Conservation (phyloP, 2,888 invertebrate genomes). For the Isotomurus palustris region DNA sequence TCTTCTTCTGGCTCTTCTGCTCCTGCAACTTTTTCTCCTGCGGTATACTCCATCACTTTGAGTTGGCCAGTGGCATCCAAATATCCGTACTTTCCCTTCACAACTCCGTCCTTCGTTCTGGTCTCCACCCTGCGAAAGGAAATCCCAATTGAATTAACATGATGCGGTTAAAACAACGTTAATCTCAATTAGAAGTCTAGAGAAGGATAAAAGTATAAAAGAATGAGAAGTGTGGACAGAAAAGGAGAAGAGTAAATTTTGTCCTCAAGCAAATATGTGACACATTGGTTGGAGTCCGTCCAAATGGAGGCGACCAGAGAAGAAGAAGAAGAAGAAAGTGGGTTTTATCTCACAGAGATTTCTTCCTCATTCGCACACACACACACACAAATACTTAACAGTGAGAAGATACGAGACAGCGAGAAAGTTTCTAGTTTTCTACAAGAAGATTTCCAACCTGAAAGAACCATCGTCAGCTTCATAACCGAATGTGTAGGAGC, state of each 20-base stretch:
- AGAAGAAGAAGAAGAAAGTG: not conserved
- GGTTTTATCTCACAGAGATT: no score
- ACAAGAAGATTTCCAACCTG: constrained; percentile 54
- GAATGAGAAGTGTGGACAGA: no score
- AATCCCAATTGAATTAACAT: no score
- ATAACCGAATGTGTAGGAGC: constrained; percentile 77
- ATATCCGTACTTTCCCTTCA: constrained; percentile 78
- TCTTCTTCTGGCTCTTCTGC: constrained; percentile 9
- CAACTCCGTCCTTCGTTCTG: constrained; percentile 70
- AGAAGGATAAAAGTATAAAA: not conserved
- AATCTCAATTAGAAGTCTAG: no score
- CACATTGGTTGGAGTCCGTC: no score
- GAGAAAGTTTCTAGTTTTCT: not conserved
- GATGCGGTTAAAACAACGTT: no score
- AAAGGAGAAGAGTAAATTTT: no score
- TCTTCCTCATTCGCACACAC: not conserved
- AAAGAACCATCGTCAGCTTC: constrained; percentile 81
- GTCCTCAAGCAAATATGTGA: no score
- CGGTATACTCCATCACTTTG: constrained; percentile 71
- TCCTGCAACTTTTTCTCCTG: constrained; percentile 51
- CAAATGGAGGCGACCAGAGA: no score
- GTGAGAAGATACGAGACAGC: no score
- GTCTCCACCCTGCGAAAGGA: constrained; percentile 65
- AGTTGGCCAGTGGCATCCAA: constrained; percentile 65
- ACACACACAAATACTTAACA: no score